These are phyloP conservation scores for Brachystomella parvula DNA, from an alignment of 1,140 invertebrate genomes.

Conservation along the genomic window DNA sequence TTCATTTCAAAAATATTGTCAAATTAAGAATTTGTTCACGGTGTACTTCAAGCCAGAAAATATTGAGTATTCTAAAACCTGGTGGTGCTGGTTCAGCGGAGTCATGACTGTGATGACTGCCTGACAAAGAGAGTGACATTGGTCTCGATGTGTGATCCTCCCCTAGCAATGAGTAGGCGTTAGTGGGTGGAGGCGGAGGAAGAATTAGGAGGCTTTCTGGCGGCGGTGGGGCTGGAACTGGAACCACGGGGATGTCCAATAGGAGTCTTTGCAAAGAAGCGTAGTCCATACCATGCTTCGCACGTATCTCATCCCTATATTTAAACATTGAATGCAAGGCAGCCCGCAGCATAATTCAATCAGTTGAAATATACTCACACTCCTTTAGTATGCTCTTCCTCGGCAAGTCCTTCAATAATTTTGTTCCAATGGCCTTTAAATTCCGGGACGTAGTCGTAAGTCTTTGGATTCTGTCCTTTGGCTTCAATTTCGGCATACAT, in stretches of 20 bases:
- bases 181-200: no score
- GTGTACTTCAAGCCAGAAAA: no score
- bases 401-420: slow-evolving; percentile 14
- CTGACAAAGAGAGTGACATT: not conserved
- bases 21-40: no score
- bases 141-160: not conserved
- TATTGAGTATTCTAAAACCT: no score
- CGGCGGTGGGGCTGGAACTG: not conserved
- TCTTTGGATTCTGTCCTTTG: slow-evolving; percentile 25
- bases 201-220: no score
- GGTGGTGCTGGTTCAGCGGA: not conserved
- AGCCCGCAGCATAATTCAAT: not conserved
- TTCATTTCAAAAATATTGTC: no score
- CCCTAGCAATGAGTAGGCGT: not conserved
- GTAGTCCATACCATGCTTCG: slow-evolving; percentile 14
- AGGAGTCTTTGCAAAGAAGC: slow-evolving; percentile 1
- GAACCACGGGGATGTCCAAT: not conserved
- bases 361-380: slow-evolving; percentile 14
- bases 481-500: slow-evolving; percentile 25
- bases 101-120: not conserved
- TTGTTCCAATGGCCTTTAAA: slow-evolving; percentile 29
- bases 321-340: not conserved
- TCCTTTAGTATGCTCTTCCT: slow-evolving; percentile 16
- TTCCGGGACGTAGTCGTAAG: slow-evolving; percentile 27
- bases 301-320: slow-evolving; percentile 11